Conservation (phyloP, 2,113 vertebrate species). For the Lophochroa leadbeateri region DNA sequence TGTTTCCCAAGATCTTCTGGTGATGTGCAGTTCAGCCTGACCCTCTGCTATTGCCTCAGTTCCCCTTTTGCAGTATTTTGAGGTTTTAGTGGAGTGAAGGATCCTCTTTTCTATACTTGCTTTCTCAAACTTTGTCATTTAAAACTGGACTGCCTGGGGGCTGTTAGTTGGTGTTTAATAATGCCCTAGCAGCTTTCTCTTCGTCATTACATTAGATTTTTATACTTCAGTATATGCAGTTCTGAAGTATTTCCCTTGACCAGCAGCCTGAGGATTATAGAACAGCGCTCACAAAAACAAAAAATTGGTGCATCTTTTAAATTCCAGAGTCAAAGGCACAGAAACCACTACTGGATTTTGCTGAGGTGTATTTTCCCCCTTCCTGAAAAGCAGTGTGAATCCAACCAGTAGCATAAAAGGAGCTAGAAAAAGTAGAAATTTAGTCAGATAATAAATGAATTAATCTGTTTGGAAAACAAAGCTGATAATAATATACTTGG, state of each 20-base stretch:
- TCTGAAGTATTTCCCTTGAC: neutral
- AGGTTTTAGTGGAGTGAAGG: neutral
- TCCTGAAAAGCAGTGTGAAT: neutral
- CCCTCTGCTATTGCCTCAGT: neutral
- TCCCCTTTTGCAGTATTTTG: neutral
- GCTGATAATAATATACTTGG: neutral
- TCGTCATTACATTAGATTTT: neutral
- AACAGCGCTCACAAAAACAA: neutral
- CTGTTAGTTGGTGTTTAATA: neutral
- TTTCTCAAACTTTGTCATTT: neutral
- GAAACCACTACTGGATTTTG: neutral
- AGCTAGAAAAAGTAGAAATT: neutral
- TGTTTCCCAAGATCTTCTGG: neutral
- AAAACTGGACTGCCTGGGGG: neutral
- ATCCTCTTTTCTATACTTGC: neutral
- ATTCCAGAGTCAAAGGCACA: neutral
- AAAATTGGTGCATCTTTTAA: neutral
- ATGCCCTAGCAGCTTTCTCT: slow-evolving; percentile 11
- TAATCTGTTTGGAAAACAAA: neutral
- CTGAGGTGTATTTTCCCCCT: neutral
- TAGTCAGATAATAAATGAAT: neutral
- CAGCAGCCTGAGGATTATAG: neutral
- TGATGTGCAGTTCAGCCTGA: neutral
- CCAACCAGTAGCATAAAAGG: neutral
- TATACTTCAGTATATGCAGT: neutral